Conservation (phyloP, 2,888 invertebrate species). For the Orchesellides sinensis region DNA sequence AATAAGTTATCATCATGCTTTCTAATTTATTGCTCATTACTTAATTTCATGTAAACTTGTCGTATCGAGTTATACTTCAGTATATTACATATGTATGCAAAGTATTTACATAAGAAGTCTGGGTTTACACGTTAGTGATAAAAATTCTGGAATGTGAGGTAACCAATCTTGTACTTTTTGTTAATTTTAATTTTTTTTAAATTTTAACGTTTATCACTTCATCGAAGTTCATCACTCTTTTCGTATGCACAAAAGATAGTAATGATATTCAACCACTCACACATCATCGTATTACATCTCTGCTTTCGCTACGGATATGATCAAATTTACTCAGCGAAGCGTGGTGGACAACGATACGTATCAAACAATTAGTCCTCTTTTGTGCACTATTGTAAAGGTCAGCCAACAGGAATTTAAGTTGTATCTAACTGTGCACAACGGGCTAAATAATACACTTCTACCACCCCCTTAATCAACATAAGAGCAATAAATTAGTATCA, state of each 20-base stretch:
- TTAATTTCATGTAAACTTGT: constrained; percentile 6
- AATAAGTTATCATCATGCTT: constrained; percentile 48
- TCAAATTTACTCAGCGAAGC: constrained; percentile 39
- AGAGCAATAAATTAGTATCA: too few species aligned
- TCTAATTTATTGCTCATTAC: constrained; percentile 40
- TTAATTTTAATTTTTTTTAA: background rate
- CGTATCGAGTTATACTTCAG: constrained; percentile 1
- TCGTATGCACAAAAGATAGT: background rate
- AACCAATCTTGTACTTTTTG: background rate
- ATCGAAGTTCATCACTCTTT: constrained; percentile 40
- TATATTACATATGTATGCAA: too few species aligned
- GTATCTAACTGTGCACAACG: too few species aligned
- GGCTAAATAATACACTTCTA: too few species aligned
- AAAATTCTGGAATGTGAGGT: background rate
- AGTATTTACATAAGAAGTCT: background rate
- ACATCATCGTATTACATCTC: constrained; percentile 15
- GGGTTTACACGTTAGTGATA: too few species aligned
- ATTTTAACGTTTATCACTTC: background rate
- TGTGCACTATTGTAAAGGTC: constrained; percentile 29
- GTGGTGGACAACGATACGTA: constrained; percentile 1
- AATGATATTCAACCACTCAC: background rate
- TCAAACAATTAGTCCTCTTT: constrained; percentile 47
- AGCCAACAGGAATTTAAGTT: constrained; percentile 19
- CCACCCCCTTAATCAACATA: too few species aligned
- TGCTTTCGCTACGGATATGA: constrained; percentile 53